Percentiles rank a stretch among this genome's conserved stretches.
phyloP scores from a whole-genome alignment of 2,113 vertebrate genomes.

The Mugil cephalus region DNA sequence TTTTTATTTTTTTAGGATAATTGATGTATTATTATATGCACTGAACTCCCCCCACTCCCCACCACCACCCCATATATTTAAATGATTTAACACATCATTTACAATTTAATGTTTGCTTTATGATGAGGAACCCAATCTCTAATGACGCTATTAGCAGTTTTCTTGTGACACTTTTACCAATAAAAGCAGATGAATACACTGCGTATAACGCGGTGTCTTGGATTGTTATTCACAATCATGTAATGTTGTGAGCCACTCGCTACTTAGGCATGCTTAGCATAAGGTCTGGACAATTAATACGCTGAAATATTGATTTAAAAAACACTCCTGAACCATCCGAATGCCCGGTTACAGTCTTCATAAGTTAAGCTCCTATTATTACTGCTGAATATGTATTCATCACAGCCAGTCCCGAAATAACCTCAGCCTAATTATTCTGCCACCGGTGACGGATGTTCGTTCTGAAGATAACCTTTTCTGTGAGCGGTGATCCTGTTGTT shows the following conservation, averaged over 20 bases:
- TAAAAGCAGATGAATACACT: slow-evolving; percentile 4
- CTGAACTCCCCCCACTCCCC: too few species aligned
- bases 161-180: background rate
- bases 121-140: slow-evolving; percentile 4
- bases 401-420: slow-evolving; percentile 59
- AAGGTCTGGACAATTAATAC: slow-evolving; percentile 21
- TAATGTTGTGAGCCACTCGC: slow-evolving; percentile 17
- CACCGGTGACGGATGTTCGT: slow-evolving; percentile 48
- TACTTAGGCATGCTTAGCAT: slow-evolving; percentile 27
- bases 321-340: slow-evolving; percentile 35
- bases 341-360: slow-evolving; percentile 41
- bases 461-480: slow-evolving; percentile 47
- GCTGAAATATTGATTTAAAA: slow-evolving; percentile 40
- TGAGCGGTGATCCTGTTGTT: slow-evolving; percentile 36
- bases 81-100: slow-evolving; percentile 32
- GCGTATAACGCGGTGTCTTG: slow-evolving; percentile 4
- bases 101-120: slow-evolving; percentile 12
- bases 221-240: slow-evolving; percentile 20
- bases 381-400: slow-evolving; percentile 53
- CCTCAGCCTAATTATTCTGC: slow-evolving; percentile 58
- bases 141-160: slow-evolving; percentile 17
- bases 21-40: background rate
- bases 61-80: slow-evolving; percentile 2
- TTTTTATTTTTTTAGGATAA: slow-evolving; percentile 1
- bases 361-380: slow-evolving; percentile 49